These are phyloP conservation scores for Schizopygopsis malacanthus DNA, from an alignment of 2,797 vertebrate genomes.

Conservation along the genomic window DNA sequence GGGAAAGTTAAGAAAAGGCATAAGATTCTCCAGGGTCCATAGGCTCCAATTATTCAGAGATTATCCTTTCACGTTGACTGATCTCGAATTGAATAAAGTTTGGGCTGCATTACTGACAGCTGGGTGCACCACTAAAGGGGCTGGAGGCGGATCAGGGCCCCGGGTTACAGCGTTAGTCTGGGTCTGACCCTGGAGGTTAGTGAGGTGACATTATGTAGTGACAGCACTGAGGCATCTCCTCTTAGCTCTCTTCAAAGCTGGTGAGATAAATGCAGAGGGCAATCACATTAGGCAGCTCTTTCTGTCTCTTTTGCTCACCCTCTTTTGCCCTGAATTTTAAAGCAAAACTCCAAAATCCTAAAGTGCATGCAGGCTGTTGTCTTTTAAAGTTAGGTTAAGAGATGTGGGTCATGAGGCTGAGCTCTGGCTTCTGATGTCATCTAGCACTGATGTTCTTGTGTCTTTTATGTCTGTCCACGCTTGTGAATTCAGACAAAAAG, in stretches of 20 bases:
- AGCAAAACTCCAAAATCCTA: constrained; percentile 62
- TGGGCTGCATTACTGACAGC: constrained; percentile 87
- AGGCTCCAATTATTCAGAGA: constrained; percentile 95
- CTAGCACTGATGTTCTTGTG: not conserved
- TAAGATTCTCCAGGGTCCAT: constrained; percentile 87
- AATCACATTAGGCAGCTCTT: constrained; percentile 78
- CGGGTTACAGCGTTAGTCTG: constrained; percentile 88
- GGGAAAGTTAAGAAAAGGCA: constrained; percentile 75
- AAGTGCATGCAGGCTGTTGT: constrained; percentile 68
- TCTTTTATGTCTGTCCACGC: not conserved
- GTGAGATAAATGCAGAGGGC: constrained; percentile 79
- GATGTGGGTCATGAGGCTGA: constrained; percentile 69
- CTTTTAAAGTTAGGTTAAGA: constrained; percentile 69
- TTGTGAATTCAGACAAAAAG: constrained; percentile 11
- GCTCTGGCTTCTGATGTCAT: constrained; percentile 55
- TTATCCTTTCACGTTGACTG: constrained; percentile 91
- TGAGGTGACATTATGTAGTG: constrained; percentile 82
- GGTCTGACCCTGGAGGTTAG: constrained; percentile 83
- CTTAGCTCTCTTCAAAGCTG: constrained; percentile 72
- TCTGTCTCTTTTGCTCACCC: constrained; percentile 57
- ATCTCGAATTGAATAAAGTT: constrained; percentile 90
- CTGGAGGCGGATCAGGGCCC: constrained; percentile 80
- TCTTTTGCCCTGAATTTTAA: constrained; percentile 64
- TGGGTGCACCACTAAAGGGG: constrained; percentile 86
- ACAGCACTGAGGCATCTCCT: constrained; percentile 79